These are phyloP conservation scores for Parasteatoda tepidariorum DNA, from an alignment of 1,140 invertebrate species.

Conservation along the genomic window DNA sequence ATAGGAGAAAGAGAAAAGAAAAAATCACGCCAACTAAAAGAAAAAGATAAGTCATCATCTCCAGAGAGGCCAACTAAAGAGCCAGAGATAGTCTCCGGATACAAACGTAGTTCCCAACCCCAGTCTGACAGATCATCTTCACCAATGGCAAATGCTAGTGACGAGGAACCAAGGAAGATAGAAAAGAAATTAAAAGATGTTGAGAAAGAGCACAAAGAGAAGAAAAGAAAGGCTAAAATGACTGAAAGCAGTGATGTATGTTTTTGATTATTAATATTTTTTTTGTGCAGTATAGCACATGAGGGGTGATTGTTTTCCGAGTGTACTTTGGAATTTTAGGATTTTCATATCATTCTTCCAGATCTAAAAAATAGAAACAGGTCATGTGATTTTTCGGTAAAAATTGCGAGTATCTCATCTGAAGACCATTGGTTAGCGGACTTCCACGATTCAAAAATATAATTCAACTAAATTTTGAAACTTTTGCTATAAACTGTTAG, in stretches of 20 bases:
- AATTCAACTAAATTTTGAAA: no score
- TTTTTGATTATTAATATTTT: no score
- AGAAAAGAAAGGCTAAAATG: slow-evolving; percentile 28
- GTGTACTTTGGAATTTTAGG: no score
- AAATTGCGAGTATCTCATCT: no score
- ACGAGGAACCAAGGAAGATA: slow-evolving; percentile 42
- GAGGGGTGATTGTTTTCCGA: no score
- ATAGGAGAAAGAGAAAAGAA: slow-evolving; percentile 12
- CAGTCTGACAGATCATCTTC: slow-evolving; percentile 33
- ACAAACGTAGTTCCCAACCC: background rate
- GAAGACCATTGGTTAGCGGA: no score
- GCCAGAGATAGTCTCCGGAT: background rate
- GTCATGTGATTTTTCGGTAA: no score
- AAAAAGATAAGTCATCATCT: background rate
- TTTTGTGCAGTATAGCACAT: no score
- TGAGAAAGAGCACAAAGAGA: slow-evolving; percentile 55
- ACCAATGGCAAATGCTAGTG: slow-evolving; percentile 12
- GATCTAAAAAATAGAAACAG: no score
- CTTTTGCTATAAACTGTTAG: no score
- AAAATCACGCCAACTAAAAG: slow-evolving; percentile 10
- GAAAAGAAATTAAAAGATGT: slow-evolving; percentile 32
- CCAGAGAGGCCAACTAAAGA: slow-evolving; percentile 25
- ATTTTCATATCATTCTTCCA: no score
- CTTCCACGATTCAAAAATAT: no score
- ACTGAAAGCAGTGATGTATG: slow-evolving; percentile 53